Evolutionary conservation across 2,888 invertebrate genomes (phyloP), one percentile per base, ranked within the genome.

Genomic region (Pristionchus exspectatus): DNA sequence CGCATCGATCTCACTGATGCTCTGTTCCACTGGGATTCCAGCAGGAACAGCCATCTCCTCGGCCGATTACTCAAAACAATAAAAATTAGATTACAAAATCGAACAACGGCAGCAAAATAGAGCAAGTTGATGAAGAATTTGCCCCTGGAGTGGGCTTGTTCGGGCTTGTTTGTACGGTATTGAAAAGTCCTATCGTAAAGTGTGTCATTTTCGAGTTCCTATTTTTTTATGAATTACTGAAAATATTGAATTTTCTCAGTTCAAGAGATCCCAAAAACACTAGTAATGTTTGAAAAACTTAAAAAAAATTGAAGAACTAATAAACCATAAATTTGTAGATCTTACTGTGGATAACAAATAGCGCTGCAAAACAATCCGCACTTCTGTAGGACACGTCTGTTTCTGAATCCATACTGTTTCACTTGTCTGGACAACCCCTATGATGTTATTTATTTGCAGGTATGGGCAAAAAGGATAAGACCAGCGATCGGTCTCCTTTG

Each of bases 1-100:
- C 7, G 87, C 87, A 74, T 88, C 87, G 74, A 88, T 88, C 87
- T 88, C 87, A 14, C 56, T 33, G 74, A 88, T 88, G 87, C 74
- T 74, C 44, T 88, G 87, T 59, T 88, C 87, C 21, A 74, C 56
- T 18, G 54, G 56, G 12, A 88, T 74, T 21, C 56, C 87, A 33
- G 14, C 12, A 18, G 87, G 87, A 59, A 88, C 63, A 30, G 87
- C 87, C 87, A 88, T 88, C 56, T 59, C 59, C 50, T 33, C 21
- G 21, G 38, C 59, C 30, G 50, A 85, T 12, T 50, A 50, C 33
- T 33, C 2, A 16, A 83, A 33, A 63, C 10, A 10, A 21, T 24
- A 14, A 27, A 3, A 44, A 83, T 4, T 30, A 24, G 0, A 14
- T 27, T 30, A 16, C 16, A 10, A 14, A 44, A 30, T 5, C 30